A percentile compares a stretch with the other conserved stretches of the same genome.
These are phyloP conservation scores for Platycheirus albimanus DNA, from an alignment of 2,888 invertebrate species.

Conservation along the genomic window DNA sequence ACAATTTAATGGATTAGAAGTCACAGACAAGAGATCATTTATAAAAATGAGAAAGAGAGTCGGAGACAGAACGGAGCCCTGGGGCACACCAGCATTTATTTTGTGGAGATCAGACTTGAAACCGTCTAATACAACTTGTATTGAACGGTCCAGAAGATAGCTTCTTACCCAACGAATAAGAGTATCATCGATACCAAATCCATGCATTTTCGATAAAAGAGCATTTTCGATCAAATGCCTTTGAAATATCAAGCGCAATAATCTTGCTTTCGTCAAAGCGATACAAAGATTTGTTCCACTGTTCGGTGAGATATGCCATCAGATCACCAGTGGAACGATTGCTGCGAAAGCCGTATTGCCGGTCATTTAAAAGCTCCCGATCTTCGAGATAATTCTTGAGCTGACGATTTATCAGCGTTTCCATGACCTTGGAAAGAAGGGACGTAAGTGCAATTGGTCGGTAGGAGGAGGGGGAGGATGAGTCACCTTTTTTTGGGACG, in stretches of 20 bases:
- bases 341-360: neutral
- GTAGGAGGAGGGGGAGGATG: too few species aligned
- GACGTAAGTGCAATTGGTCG: neutral
- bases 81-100: too few species aligned
- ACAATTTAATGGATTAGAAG: neutral
- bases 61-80: neutral
- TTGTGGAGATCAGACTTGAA: too few species aligned
- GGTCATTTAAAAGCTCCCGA: neutral
- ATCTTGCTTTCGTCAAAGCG: neutral
- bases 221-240: neutral
- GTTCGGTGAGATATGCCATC: neutral
- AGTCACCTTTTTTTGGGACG: too few species aligned
- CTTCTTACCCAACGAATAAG: neutral
- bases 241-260: neutral
- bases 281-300: neutral
- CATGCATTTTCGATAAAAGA: neutral
- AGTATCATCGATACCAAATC: neutral
- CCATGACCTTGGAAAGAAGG: neutral
- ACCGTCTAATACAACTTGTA: neutral
- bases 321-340: neutral
- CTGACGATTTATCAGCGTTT: neutral
- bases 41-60: neutral
- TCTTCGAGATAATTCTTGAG: neutral
- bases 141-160: neutral
- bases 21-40: neutral